Conservation (phyloP, 2,113 vertebrate genomes). For the Pycnonotus jocosus region DNA sequence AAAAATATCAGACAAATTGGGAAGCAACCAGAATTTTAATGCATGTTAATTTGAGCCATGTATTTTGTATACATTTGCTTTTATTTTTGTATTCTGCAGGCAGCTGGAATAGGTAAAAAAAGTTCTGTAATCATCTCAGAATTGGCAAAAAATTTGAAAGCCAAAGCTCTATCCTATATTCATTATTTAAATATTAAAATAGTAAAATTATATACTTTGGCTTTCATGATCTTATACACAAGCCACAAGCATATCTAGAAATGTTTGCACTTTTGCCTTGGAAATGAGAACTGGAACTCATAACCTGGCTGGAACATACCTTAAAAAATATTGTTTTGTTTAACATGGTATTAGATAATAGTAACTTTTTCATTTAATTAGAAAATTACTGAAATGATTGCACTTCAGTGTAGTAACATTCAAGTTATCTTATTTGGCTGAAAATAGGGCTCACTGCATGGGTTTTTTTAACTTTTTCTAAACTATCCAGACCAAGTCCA, state of each 20-base stretch:
- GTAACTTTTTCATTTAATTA: neutral
- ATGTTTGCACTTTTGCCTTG: neutral
- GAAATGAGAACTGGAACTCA: neutral
- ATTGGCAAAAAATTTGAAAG: neutral
- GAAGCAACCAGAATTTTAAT: neutral
- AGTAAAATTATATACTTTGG: neutral
- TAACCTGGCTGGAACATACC: neutral
- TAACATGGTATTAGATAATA: neutral
- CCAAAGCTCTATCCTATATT: neutral
- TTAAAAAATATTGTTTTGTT: neutral
- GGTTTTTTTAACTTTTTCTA: neutral
- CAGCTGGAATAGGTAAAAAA: slow-evolving; percentile 24
- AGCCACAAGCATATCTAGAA: neutral
- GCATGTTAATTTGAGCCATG: neutral
- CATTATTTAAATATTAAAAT: neutral
- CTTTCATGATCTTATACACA: neutral
- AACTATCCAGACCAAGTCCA: neutral
- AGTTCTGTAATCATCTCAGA: neutral
- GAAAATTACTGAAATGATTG: neutral
- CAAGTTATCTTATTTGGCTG: neutral
- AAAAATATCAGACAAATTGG: neutral
- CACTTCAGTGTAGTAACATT: neutral
- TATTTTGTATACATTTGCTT: slow-evolving; percentile 19
- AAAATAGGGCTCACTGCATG: neutral
- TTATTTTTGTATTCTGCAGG: neutral